Evolutionary conservation across 2,113 vertebrate genomes (phyloP), one percentile per base, ranked within the genome.

Genomic region (Solea senegalensis): DNA sequence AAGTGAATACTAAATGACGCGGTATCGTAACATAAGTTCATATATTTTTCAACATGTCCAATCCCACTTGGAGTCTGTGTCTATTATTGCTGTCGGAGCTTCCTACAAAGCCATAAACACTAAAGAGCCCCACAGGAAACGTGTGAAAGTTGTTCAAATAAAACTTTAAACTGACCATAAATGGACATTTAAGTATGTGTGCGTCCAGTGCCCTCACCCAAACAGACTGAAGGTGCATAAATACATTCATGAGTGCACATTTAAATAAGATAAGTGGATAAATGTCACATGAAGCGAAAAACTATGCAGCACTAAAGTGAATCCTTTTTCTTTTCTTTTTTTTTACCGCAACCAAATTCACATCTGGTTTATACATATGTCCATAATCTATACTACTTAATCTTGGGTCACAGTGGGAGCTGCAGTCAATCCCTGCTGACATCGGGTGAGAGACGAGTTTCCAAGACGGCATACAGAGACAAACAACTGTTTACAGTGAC

Each of bases 41-140:
- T 73, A 9, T 39, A 80, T 84, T 63, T 80, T 68, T 69, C 14
- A 81, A 9, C 6, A 27, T 54, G 65, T 44, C 11, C 51, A 13
- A 58, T 72, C 56, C 50, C 44, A 26, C 4, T 54, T 69, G 50
- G 41, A 27, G 34, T 8, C 43, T 6, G 0, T 43, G 40, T 40
- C 40, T 16, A 7, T 39, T 3, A 12, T 10, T 49, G n/a, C 41
- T 43, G 39, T 40, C 51, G 4, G 9, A 53, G 34, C 43, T 65
- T 39, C 41, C 49, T 56, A 39, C 56, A 43, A 55, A 65, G 9
- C 74, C 0, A 34, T 40, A 62, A 80, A 71, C 61, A 45, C 26
- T 4, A 2, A 39, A 43, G 45, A 50, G 51, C 34, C 56, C 10
- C 4, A 0, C 3, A 7, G 46, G 41, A 69, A 62, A 69, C 12